These are phyloP conservation scores for Diorhabda sublineata DNA, from an alignment of 1,140 invertebrate species.

Conservation along the genomic window DNA sequence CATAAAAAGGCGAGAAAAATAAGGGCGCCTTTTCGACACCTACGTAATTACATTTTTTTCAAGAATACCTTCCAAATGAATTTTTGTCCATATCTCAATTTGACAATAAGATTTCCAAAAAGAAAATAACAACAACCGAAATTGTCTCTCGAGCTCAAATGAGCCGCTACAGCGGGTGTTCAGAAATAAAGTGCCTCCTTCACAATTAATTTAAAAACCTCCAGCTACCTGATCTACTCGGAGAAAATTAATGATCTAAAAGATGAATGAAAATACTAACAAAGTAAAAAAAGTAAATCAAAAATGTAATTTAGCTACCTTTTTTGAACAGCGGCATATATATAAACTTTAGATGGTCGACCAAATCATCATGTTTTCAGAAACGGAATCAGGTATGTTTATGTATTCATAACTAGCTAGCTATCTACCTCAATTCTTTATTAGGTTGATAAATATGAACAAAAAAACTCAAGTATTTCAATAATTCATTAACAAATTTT, in stretches of 20 bases:
- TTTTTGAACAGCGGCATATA: constrained; percentile 21
- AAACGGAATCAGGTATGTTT: too few species aligned
- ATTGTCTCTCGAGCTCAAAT: neutral
- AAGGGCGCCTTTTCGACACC: too few species aligned
- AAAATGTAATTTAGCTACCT: constrained; percentile 29
- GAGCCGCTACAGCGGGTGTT: constrained; percentile 16
- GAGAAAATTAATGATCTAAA: constrained; percentile 20
- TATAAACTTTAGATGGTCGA: constrained; percentile 7
- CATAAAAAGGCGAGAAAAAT: too few species aligned
- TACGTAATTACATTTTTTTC: neutral
- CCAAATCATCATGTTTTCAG: neutral
- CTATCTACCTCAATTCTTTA: too few species aligned
- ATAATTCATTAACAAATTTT: too few species aligned
- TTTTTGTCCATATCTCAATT: constrained; percentile 1
- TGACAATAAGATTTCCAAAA: constrained; percentile 3
- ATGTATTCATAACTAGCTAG: too few species aligned
- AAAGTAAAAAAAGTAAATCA: constrained; percentile 27
- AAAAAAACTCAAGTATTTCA: too few species aligned
- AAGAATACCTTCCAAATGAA: neutral
- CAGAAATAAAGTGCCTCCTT: constrained; percentile 5
- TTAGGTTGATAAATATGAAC: too few species aligned
- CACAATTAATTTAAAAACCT: constrained; percentile 18
- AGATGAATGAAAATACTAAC: constrained; percentile 27
- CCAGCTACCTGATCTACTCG: constrained; percentile 24
- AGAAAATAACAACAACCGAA: constrained; percentile 1